phyloP scores from a whole-genome alignment of 1,140 invertebrate species.

The Pemphigus obesinymphae region DNA sequence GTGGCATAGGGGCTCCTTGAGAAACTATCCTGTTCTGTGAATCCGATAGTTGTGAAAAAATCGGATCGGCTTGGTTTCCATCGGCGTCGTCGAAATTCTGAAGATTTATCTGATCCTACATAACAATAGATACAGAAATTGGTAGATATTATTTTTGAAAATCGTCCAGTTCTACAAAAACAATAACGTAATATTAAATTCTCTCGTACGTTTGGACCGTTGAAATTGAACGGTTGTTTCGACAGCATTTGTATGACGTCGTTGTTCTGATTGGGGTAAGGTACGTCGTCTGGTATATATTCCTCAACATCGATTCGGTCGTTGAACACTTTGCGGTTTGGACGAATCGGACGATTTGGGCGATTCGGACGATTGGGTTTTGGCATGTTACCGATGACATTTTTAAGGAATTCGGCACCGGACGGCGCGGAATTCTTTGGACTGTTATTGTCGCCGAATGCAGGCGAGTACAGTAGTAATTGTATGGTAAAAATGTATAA shows the following conservation, averaged over 20 bases:
- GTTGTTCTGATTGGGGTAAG: background rate
- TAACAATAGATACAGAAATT: too few species aligned
- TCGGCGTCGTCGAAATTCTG: background rate
- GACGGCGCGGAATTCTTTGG: background rate
- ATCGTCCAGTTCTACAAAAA: background rate
- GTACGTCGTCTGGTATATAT: background rate
- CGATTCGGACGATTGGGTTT: too few species aligned
- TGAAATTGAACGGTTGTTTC: background rate
- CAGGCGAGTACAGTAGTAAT: background rate
- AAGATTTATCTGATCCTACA: background rate
- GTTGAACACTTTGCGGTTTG: background rate
- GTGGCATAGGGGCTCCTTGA: background rate
- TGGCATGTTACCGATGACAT: background rate
- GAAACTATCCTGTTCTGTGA: background rate
- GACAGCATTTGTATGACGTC: slow-evolving; percentile 4
- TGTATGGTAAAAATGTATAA: background rate
- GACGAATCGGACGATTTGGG: too few species aligned
- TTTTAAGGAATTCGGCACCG: slow-evolving; percentile 1
- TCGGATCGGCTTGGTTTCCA: background rate
- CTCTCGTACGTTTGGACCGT: background rate
- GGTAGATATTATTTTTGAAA: background rate
- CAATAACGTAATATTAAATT: background rate
- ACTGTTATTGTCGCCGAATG: background rate
- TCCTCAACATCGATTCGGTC: slow-evolving; percentile 27
- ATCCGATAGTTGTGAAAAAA: background rate